These are phyloP conservation scores for Suillia variegata DNA, from an alignment of 2,888 invertebrate genomes.

Conservation along the genomic window DNA sequence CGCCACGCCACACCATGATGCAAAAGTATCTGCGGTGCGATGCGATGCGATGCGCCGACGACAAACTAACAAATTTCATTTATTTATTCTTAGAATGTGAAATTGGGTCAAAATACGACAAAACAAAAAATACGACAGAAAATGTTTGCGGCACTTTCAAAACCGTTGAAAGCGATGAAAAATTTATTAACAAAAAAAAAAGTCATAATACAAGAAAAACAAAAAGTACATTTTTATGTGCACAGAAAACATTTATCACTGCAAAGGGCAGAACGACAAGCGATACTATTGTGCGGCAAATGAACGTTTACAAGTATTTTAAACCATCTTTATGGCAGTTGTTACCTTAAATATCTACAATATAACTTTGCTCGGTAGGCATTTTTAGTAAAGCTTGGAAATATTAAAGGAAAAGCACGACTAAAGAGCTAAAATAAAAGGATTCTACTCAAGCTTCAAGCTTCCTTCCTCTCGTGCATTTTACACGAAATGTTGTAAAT, in stretches of 20 bases:
- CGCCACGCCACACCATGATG: too few relatives aligned
- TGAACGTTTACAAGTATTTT: too few relatives aligned
- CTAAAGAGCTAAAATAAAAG: too few relatives aligned
- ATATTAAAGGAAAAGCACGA: too few relatives aligned
- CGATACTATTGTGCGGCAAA: not conserved
- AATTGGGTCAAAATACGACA: slow-evolving; percentile 18
- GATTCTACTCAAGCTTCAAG: too few relatives aligned
- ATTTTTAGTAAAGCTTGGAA: too few relatives aligned
- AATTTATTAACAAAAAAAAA: not conserved
- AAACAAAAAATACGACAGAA: not conserved
- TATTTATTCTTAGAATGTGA: slow-evolving; percentile 17
- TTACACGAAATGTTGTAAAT: too few relatives aligned
- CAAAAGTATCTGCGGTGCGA: not conserved
- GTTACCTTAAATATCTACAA: too few relatives aligned
- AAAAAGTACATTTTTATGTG: not conserved
- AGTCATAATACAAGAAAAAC: not conserved
- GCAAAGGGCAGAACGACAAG: not conserved
- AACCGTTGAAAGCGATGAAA: too few relatives aligned
- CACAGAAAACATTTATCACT: not conserved
- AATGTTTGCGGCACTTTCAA: not conserved
- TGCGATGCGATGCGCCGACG: not conserved
- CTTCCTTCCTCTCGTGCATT: too few relatives aligned
- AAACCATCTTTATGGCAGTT: too few relatives aligned
- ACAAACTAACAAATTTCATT: slow-evolving; percentile 12
- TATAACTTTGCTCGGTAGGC: too few relatives aligned